Evolutionary conservation across 2,797 vertebrate genomes (phyloP), one percentile per base, ranked within the genome.

Genomic region (Rhynchotus rufescens): DNA sequence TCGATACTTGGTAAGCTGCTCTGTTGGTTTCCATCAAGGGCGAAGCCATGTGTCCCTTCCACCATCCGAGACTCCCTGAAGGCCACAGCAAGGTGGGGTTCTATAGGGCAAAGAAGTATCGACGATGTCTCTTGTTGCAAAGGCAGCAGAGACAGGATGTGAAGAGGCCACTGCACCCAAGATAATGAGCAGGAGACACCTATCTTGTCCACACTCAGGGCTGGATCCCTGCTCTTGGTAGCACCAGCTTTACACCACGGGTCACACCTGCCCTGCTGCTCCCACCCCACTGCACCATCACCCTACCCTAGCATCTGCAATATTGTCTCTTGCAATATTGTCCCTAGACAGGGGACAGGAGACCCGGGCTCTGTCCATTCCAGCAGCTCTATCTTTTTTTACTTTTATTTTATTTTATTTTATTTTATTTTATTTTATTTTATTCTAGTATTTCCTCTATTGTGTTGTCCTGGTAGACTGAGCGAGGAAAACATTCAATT

Each of bases 81-180:
- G 52, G 28, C 52, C 52, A 54, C 52, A 30, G 52, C 52, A 30
- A n/a, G 52, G 52, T 8, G 52, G 26, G 13, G 28, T 54, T 30
- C 73, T 19, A 0, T 22, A 7, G 14, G 56, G 34, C 25, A 51
- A 51, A 51, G 49, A 51, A 30, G 47, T 20, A 11, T 23, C 65
- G 1, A 2, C 1, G 5, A n/a, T 28, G 26, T 5, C 51, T 71
- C 54, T 9, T 8, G 6, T 25, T 0, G 0, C 16, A 12, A 34
- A 32, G 51, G 12, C 1, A 1, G 23, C 32, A 7, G 14, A 19
- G 65, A 52, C 2, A 4, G 23, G 7, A 13, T 5, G 22, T 12
- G 49, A 62, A n/a, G 38, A 28, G 30, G 30, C 38, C 19, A 2
- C 5, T 12, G 5, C 26, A 20, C 12, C 44, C 32, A 42, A 40